Evolutionary conservation across 2,888 invertebrate genomes (phyloP).

Genomic region (Sabatieria punctata): DNA sequence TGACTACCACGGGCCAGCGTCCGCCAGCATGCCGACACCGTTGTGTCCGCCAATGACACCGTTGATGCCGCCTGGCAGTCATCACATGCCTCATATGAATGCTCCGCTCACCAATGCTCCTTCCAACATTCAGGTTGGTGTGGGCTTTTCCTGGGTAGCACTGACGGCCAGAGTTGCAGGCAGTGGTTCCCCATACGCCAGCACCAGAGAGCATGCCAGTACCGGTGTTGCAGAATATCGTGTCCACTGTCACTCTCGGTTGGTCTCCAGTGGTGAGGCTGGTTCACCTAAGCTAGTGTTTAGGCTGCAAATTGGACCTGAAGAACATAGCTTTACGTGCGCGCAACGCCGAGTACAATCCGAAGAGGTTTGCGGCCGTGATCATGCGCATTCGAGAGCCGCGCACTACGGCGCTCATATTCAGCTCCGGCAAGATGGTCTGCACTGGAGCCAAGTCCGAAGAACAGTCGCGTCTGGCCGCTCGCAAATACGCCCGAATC

Average conservation of each 20-base stretch:
- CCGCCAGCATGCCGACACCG: neutral
- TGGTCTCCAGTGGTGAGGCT: no score
- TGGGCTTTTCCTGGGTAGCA: no score
- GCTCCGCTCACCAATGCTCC: neutral
- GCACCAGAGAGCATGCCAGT: conserved; percentile 7
- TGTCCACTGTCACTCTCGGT: conserved; percentile 77
- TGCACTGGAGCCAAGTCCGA: conserved; percentile 71
- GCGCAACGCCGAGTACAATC: conserved; percentile 96
- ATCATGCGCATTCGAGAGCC: conserved; percentile 80
- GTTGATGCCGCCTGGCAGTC: conserved; percentile 3
- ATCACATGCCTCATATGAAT: neutral
- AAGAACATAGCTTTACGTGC: conserved; percentile 94
- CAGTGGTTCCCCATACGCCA: conserved; percentile 10
- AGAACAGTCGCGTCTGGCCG: conserved; percentile 56
- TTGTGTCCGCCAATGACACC: conserved; percentile 10
- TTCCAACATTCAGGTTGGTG: no score
- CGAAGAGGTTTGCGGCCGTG: conserved; percentile 94
- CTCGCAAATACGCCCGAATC: conserved; percentile 61
- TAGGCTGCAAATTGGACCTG: conserved; percentile 69
- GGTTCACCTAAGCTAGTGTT: conserved; percentile 21
- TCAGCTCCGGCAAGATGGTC: conserved; percentile 70
- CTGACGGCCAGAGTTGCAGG: no score
- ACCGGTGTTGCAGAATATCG: conserved; percentile 49
- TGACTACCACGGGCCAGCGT: neutral
- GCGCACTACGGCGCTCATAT: conserved; percentile 60